These are phyloP conservation scores for Spicauda simplicius DNA, from an alignment of 2,888 invertebrate genomes.

Conservation along the genomic window DNA sequence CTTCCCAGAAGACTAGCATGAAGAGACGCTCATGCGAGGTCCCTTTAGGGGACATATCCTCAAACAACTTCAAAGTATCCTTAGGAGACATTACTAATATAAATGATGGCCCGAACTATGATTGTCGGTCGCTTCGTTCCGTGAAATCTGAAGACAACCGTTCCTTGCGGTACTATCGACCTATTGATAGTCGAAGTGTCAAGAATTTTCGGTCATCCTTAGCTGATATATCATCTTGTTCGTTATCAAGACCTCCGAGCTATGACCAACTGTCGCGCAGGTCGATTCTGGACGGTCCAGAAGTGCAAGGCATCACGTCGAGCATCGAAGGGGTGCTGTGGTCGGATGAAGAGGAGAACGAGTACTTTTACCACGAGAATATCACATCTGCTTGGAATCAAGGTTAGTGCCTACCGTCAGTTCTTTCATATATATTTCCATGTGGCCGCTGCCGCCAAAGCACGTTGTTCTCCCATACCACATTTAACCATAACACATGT, in stretches of 20 bases:
- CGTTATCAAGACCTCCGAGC: conserved; percentile 72
- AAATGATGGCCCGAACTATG: conserved; percentile 64
- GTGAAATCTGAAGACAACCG: conserved; percentile 70
- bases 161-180: conserved; percentile 66
- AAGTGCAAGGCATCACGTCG: conserved; percentile 72
- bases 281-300: conserved; percentile 71
- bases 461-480: too few species aligned
- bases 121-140: conserved; percentile 70
- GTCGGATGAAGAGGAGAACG: conserved; percentile 82
- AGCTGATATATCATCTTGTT: conserved; percentile 63
- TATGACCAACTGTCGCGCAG: conserved; percentile 77
- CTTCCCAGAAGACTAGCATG: conserved; percentile 78
- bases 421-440: background rate
- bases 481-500: too few species aligned
- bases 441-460: too few species aligned
- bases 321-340: conserved; percentile 82
- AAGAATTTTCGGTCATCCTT: conserved; percentile 77
- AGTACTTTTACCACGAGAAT: conserved; percentile 81
- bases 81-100: conserved; percentile 68
- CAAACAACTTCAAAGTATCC: conserved; percentile 79
- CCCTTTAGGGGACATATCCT: conserved; percentile 75
- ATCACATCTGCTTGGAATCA: conserved; percentile 79
- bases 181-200: conserved; percentile 75
- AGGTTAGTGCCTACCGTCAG: conserved; percentile 58
- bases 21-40: conserved; percentile 78